A percentile compares a stretch with the other conserved stretches of the same genome.
Evolutionary conservation across 2,797 vertebrate species (phyloP).

Genomic region (Urophycis tenuis): DNA sequence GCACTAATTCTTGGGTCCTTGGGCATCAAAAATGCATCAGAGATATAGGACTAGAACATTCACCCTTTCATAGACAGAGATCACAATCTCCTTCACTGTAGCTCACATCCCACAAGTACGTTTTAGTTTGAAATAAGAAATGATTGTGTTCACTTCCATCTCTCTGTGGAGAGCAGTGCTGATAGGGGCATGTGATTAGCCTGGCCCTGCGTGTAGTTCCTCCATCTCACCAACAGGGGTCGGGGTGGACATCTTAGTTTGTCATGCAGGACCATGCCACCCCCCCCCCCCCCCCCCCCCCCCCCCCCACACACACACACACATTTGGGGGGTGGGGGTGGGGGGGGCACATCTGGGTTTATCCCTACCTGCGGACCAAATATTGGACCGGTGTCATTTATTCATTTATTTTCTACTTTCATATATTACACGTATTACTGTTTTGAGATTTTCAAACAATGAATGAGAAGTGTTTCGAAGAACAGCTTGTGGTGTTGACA

Average conservation of each 20-base stretch:
- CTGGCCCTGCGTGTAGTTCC: constrained; percentile 28
- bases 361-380: too few relatives aligned
- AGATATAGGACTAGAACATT: constrained; percentile 33
- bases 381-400: too few relatives aligned
- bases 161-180: not conserved
- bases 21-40: constrained; percentile 47
- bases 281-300: too few relatives aligned
- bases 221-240: constrained; percentile 58
- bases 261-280: constrained; percentile 12
- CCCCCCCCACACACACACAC: too few relatives aligned
- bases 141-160: not conserved
- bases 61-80: constrained; percentile 37
- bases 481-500: too few relatives aligned
- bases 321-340: too few relatives aligned
- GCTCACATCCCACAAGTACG: not conserved
- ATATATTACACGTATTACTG: not conserved
- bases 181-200: not conserved
- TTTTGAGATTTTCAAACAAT: not conserved
- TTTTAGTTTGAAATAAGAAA: not conserved
- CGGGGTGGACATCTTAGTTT: constrained; percentile 46
- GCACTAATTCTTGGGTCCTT: constrained; percentile 65
- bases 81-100: not conserved
- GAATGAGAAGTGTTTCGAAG: too few relatives aligned
- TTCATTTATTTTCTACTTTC: not conserved
- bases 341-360: too few relatives aligned